Evolutionary conservation across 2,797 vertebrate species (phyloP).

Genomic region (Amniataba percoides): DNA sequence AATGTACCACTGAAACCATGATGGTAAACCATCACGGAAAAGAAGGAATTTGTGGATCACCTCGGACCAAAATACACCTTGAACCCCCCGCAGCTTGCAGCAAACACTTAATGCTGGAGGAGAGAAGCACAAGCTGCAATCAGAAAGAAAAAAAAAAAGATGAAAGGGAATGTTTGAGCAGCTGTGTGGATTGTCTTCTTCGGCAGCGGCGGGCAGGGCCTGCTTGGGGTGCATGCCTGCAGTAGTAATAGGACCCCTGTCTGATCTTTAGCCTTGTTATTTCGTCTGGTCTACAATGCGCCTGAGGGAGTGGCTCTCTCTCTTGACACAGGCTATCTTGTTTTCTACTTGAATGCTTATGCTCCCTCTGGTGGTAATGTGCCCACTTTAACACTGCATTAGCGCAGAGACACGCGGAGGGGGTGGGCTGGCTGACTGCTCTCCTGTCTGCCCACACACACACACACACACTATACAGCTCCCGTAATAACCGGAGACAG

Average conservation of each 20-base stretch:
- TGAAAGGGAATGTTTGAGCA: conserved; percentile 80
- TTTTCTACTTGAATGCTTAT: conserved; percentile 88
- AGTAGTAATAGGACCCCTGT: conserved; percentile 81
- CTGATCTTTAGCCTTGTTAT: conserved; percentile 85
- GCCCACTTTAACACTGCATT: conserved; percentile 87
- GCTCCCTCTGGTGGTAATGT: conserved; percentile 91
- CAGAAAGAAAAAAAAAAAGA: conserved; percentile 57
- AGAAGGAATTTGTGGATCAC: conserved; percentile 58
- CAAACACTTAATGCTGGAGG: conserved; percentile 63
- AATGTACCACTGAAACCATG: conserved; percentile 45
- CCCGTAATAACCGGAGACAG: conserved; percentile 72
- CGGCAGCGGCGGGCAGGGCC: conserved; percentile 50
- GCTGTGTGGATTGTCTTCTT: conserved; percentile 77
- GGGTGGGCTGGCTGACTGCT: conserved; percentile 76
- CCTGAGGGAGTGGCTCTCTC: conserved; percentile 82
- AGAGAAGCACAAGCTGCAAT: conserved; percentile 72
- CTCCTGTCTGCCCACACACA: conserved; percentile 75
- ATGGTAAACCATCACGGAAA: conserved; percentile 47
- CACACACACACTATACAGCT: conserved; percentile 61
- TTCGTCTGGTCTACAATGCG: conserved; percentile 80
- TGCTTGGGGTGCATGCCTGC: conserved; percentile 75
- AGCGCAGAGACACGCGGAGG: conserved; percentile 76
- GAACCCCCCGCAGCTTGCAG: conserved; percentile 68
- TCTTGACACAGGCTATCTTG: conserved; percentile 84
- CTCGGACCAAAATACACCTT: conserved; percentile 69